Conservation (phyloP, 2,888 invertebrate species). For the Lingula anatina region DNA sequence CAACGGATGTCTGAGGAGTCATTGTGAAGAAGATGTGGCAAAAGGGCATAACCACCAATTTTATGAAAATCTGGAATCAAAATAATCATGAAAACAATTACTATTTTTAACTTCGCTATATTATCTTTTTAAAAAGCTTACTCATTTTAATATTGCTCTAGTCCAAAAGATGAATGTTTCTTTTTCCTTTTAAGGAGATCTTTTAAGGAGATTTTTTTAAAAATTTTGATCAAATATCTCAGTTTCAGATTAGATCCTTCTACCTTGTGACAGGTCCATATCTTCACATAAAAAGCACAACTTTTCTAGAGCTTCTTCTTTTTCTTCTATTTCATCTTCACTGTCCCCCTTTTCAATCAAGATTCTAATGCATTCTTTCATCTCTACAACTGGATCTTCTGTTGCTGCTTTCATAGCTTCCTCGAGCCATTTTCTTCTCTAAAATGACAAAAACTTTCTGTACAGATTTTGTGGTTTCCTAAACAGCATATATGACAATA, state of each 20-base stretch:
- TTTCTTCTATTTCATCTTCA: slow-evolving; percentile 59
- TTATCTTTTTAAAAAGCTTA: no score
- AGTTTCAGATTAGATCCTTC: no score
- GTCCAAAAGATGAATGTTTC: no score
- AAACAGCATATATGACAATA: no score
- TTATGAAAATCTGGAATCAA: slow-evolving; percentile 79
- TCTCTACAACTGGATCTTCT: slow-evolving; percentile 64
- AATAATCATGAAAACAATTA: no score
- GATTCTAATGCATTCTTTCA: slow-evolving; percentile 60
- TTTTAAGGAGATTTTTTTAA: no score
- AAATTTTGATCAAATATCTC: no score
- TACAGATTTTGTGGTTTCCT: no score
- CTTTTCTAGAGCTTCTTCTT: slow-evolving; percentile 63
- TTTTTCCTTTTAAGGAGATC: no score
- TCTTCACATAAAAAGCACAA: slow-evolving; percentile 68
- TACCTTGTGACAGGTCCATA: slow-evolving; percentile 76
- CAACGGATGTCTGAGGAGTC: slow-evolving; percentile 62
- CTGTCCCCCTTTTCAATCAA: slow-evolving; percentile 57
- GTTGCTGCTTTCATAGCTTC: slow-evolving; percentile 68
- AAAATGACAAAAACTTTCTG: slow-evolving; percentile 35
- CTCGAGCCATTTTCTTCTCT: slow-evolving; percentile 69
- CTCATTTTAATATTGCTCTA: no score
- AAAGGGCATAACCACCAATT: slow-evolving; percentile 73
- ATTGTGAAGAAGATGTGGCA: slow-evolving; percentile 65
- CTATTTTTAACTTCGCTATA: no score